phyloP scores from a whole-genome alignment of 2,888 invertebrate genomes.

The Yponomeuta cagnagella region DNA sequence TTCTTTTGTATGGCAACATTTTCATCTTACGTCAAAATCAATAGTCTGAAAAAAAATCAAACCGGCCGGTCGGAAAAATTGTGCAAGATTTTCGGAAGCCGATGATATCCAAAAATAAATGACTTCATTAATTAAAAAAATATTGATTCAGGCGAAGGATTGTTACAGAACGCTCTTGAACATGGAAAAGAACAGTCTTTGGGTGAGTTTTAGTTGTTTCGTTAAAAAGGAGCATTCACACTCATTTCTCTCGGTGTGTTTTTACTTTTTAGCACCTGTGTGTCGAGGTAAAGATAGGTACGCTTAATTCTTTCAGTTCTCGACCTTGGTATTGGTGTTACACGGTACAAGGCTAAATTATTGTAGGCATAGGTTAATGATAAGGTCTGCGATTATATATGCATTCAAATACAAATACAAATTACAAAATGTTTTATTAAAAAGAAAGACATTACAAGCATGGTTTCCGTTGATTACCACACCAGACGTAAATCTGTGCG shows the following conservation, averaged over 20 bases:
- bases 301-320: background rate
- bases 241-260: background rate
- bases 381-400: too few species aligned
- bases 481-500: too few species aligned
- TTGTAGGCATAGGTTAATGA: too few species aligned
- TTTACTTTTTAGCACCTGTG: background rate
- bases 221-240: background rate
- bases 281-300: background rate
- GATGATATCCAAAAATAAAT: slow-evolving; percentile 27
- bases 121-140: slow-evolving; percentile 51
- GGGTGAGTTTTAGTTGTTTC: slow-evolving; percentile 40
- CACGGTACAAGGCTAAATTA: background rate
- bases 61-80: background rate
- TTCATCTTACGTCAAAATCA: background rate
- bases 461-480: too few species aligned
- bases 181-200: slow-evolving; percentile 38
- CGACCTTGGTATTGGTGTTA: background rate
- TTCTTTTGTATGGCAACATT: background rate
- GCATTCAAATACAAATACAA: too few species aligned
- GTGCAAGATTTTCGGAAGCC: background rate
- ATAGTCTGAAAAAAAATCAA: slow-evolving; percentile 1
- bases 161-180: slow-evolving; percentile 44
- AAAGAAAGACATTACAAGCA: too few species aligned
- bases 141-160: slow-evolving; percentile 43
- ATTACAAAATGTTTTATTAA: too few species aligned